phyloP scores from a whole-genome alignment of 2,113 vertebrate species.

The Clarias batrachus region DNA sequence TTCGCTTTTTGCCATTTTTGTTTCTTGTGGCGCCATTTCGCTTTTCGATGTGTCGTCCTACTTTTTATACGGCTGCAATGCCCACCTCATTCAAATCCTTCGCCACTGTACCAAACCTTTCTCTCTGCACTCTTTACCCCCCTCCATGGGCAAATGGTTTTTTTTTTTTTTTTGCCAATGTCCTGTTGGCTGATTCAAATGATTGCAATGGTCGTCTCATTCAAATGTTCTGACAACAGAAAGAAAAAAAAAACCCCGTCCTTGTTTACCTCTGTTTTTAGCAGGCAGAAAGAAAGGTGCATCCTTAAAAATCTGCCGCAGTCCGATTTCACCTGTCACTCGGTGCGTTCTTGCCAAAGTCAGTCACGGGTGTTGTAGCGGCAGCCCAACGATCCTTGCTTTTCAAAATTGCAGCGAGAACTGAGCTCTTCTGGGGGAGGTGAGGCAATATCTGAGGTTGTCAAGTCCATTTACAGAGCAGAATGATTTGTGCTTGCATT shows the following conservation, averaged over 20 bases:
- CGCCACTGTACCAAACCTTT: constrained; percentile 5
- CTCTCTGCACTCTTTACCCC: background rate
- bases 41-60: constrained; percentile 2
- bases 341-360: constrained; percentile 1
- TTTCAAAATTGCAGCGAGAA: constrained; percentile 37
- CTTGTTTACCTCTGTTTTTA: constrained; percentile 9
- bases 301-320: constrained; percentile 26
- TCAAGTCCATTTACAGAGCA: constrained; percentile 63
- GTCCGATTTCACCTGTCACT: constrained; percentile 38
- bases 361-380: constrained; percentile 4
- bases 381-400: constrained; percentile 15
- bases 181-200: background rate
- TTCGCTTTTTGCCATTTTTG: background rate
- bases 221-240: constrained; percentile 3
- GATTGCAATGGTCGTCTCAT: background rate
- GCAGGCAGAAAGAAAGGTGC: constrained; percentile 1
- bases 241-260: background rate
- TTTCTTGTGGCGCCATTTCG: background rate
- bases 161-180: too few relatives aligned
- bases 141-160: background rate
- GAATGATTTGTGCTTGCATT: constrained; percentile 58
- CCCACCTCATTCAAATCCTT: constrained; percentile 15
- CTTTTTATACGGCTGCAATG: background rate
- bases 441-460: constrained; percentile 61
- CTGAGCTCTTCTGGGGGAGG: constrained; percentile 43